Evolutionary conservation across 2,888 invertebrate species (phyloP).

Genomic region (Mellilla xanthometata): DNA sequence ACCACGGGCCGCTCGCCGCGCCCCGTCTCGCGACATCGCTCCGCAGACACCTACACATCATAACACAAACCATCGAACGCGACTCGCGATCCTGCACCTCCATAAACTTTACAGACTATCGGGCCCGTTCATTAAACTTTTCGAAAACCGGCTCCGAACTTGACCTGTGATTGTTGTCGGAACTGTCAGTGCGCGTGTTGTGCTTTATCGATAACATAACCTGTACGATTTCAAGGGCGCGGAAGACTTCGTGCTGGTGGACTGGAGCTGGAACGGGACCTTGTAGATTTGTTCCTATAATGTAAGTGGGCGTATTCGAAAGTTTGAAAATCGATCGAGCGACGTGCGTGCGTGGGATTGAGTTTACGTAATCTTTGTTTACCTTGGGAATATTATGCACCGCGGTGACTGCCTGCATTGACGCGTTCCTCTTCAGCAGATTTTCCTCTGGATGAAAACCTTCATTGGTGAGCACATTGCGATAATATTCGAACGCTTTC

Average conservation of each 20-base stretch:
- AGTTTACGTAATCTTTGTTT: conserved; percentile 82
- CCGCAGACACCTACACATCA: conserved; percentile 52
- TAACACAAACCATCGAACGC: conserved; percentile 43
- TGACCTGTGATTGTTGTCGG: conserved; percentile 75
- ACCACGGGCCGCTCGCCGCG: conserved; percentile 52
- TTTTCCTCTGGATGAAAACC: conserved; percentile 26
- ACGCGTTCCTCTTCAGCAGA: conserved; percentile 38
- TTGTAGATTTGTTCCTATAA: conserved; percentile 58
- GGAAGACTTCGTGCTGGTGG: conserved; percentile 59
- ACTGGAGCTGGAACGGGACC: conserved; percentile 55
- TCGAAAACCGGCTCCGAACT: conserved; percentile 63
- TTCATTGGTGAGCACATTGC: conserved; percentile 41
- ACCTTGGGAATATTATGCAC: conserved; percentile 80
- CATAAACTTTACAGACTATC: conserved; percentile 44
- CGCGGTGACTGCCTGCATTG: conserved; percentile 56
- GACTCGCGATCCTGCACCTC: conserved; percentile 36
- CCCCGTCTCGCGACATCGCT: conserved; percentile 47
- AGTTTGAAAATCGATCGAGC: conserved; percentile 81
- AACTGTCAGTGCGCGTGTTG: conserved; percentile 80
- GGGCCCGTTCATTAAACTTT: conserved; percentile 43
- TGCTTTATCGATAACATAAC: conserved; percentile 82
- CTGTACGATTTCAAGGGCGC: conserved; percentile 80
- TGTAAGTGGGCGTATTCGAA: conserved; percentile 80
- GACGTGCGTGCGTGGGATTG: conserved; percentile 81
- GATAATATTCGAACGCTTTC: conserved; percentile 21